A percentile compares a stretch with the other conserved stretches of the same genome.
phyloP scores from a whole-genome alignment of 2,888 invertebrate genomes.

The Odontothrips loti region DNA sequence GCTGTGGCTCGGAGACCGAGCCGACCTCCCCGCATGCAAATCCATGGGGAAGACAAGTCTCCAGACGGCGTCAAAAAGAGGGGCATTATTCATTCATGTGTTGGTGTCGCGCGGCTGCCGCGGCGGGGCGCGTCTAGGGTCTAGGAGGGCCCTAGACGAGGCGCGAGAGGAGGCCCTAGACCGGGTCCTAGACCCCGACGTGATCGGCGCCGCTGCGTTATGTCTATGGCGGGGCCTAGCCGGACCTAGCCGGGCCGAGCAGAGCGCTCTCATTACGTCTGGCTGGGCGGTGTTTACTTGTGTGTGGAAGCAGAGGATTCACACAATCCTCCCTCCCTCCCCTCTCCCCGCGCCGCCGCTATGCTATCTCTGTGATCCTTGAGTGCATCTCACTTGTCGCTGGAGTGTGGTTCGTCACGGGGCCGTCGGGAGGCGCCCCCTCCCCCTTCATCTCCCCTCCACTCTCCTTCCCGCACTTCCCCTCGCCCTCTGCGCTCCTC shows the following conservation, averaged over 20 bases:
- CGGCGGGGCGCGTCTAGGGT: no score
- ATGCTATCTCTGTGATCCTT: constrained; percentile 31
- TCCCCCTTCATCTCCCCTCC: constrained; percentile 30
- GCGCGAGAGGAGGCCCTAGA: no score
- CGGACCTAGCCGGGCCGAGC: neutral
- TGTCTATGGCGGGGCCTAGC: neutral
- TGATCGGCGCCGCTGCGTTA: neutral
- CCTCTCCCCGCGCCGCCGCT: constrained; percentile 39
- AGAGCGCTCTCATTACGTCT: neutral
- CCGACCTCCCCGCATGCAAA: no score
- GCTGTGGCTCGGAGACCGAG: no score
- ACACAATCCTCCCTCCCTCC: constrained; percentile 40
- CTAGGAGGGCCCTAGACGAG: no score
- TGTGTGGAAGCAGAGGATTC: neutral
- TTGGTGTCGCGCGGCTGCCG: no score
- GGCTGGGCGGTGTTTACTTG: neutral
- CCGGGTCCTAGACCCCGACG: neutral
- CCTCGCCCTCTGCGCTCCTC: constrained; percentile 34
- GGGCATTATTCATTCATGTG: no score
- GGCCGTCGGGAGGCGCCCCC: constrained; percentile 9
- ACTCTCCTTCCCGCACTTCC: constrained; percentile 35
- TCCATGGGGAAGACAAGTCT: no score
- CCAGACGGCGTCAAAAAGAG: no score
- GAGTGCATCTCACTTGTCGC: constrained; percentile 25
- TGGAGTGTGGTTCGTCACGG: constrained; percentile 23